Percentiles rank a stretch among this genome's conserved stretches.
Evolutionary conservation across 2,797 vertebrate genomes (phyloP).

Genomic region (Malurus splendens): DNA sequence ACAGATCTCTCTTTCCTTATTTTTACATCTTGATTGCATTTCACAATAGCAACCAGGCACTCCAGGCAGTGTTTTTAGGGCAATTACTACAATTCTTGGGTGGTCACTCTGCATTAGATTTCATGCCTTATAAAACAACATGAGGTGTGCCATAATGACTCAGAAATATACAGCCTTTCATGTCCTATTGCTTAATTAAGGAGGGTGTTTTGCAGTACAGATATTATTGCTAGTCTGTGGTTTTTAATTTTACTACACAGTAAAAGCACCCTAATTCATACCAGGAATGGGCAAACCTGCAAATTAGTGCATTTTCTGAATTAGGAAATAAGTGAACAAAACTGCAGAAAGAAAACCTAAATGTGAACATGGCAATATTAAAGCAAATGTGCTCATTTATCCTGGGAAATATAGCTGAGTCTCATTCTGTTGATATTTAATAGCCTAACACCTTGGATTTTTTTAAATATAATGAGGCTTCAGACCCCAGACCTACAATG

Average conservation of each 20-base stretch:
- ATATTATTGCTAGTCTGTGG: slow-evolving; percentile 60
- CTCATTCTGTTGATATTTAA: slow-evolving; percentile 27
- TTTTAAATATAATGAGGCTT: slow-evolving; percentile 3
- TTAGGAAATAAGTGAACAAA: slow-evolving; percentile 58
- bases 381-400: slow-evolving; percentile 24
- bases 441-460: not conserved
- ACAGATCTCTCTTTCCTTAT: not conserved
- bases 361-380: slow-evolving; percentile 6
- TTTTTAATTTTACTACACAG: slow-evolving; percentile 57
- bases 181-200: slow-evolving; percentile 67
- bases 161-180: slow-evolving; percentile 63
- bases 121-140: slow-evolving; percentile 65
- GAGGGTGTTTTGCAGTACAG: slow-evolving; percentile 51
- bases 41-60: slow-evolving; percentile 43
- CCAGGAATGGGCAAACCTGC: slow-evolving; percentile 32
- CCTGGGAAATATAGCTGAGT: slow-evolving; percentile 20
- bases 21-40: slow-evolving; percentile 59
- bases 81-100: slow-evolving; percentile 65
- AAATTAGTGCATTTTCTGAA: slow-evolving; percentile 58
- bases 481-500: slow-evolving; percentile 24
- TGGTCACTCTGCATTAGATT: slow-evolving; percentile 66
- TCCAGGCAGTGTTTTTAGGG: slow-evolving; percentile 57
- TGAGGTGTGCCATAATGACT: slow-evolving; percentile 63
- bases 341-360: slow-evolving; percentile 32
- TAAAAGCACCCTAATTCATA: slow-evolving; percentile 51